Percentiles rank a stretch among this genome's conserved stretches.
phyloP scores from a whole-genome alignment of 1,140 invertebrate species.

The Heliconius melpomene region DNA sequence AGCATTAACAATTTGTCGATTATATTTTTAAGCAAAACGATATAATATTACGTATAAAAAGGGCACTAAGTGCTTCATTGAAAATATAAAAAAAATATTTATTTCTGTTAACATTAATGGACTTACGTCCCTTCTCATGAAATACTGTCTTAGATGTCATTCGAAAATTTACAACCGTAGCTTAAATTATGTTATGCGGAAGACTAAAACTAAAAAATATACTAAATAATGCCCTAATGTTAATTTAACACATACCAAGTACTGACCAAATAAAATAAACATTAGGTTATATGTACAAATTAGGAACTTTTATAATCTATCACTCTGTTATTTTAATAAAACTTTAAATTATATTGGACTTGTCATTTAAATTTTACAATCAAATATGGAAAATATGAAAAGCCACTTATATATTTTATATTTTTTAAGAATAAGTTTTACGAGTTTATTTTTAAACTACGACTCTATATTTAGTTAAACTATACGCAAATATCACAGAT shows the following conservation, averaged over 20 bases:
- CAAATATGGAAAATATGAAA: not conserved
- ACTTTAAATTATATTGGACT: slow-evolving; percentile 11
- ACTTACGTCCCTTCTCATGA: slow-evolving; percentile 51
- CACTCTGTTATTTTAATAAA: slow-evolving; percentile 41
- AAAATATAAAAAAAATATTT: slow-evolving; percentile 48
- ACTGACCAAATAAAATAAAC: slow-evolving; percentile 64
- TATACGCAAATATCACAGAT: slow-evolving; percentile 69
- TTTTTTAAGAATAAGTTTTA: not conserved
- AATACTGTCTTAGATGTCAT: slow-evolving; percentile 79
- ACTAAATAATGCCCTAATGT: slow-evolving; percentile 23
- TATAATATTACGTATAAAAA: slow-evolving; percentile 34
- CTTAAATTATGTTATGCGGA: slow-evolving; percentile 41
- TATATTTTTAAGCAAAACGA: slow-evolving; percentile 1
- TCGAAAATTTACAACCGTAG: slow-evolving; percentile 62
- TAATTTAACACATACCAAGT: slow-evolving; percentile 47
- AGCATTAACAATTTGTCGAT: not conserved
- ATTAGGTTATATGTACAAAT: slow-evolving; percentile 42
- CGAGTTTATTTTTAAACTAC: not conserved
- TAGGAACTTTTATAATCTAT: slow-evolving; percentile 71
- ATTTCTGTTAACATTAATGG: slow-evolving; percentile 48
- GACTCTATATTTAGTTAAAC: slow-evolving; percentile 30
- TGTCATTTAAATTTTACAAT: not conserved
- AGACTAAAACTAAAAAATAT: slow-evolving; percentile 40
- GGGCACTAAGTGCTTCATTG: slow-evolving; percentile 57
- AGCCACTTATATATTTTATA: not conserved